A percentile compares a stretch with the other conserved stretches of the same genome.
phyloP scores from a whole-genome alignment of 1,140 invertebrate genomes.

The Babylonia areolata region DNA sequence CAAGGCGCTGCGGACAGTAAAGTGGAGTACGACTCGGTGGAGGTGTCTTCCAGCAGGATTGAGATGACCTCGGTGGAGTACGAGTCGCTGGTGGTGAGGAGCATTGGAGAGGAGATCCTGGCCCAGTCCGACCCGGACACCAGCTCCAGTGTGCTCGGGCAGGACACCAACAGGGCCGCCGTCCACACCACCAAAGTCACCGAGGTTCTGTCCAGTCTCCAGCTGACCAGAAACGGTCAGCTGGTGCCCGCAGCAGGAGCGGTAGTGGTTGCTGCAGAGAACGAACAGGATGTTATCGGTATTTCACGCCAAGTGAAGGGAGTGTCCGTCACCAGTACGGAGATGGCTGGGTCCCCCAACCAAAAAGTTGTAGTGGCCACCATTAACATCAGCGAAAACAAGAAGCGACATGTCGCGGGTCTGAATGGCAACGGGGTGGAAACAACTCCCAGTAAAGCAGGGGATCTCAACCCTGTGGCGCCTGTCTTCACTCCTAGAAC shows the following conservation, averaged over 20 bases:
- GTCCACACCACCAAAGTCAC: background rate
- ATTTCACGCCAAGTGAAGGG: background rate
- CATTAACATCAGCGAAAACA: background rate
- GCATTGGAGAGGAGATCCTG: background rate
- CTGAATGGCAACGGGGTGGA: background rate
- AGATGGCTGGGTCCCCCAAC: background rate
- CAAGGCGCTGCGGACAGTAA: no score
- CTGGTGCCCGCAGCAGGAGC: background rate
- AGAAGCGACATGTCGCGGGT: background rate
- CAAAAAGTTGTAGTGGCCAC: background rate
- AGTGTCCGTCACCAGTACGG: constrained; percentile 1
- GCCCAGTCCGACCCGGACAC: background rate
- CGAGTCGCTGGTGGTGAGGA: background rate
- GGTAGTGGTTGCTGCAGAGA: background rate
- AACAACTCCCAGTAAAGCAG: background rate
- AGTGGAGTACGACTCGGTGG: background rate
- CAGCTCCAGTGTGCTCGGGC: background rate
- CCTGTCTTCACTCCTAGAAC: background rate
- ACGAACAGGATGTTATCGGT: background rate
- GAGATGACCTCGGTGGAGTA: background rate
- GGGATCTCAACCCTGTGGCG: background rate
- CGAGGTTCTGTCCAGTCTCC: background rate
- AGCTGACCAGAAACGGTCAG: background rate
- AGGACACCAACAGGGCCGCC: background rate
- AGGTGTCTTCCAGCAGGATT: background rate